A percentile compares a stretch with the other conserved stretches of the same genome.
Conservation (phyloP, 2,888 invertebrate species). For the Phyto melanocephala region DNA sequence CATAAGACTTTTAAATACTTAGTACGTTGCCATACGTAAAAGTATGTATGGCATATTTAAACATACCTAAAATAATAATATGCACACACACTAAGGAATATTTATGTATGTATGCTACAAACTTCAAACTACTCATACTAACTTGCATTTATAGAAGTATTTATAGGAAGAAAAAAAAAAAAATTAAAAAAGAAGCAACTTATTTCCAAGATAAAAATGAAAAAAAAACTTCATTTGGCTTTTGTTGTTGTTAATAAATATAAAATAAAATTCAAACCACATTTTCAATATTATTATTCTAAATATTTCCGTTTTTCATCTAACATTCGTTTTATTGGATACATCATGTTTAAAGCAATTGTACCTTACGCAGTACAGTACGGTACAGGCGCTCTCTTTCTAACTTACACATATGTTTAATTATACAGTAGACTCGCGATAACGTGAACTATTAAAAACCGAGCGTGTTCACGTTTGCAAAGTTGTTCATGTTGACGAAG, state of each 20-base stretch:
- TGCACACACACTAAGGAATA: neutral
- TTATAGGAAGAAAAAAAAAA: neutral
- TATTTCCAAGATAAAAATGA: neutral
- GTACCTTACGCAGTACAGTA: neutral
- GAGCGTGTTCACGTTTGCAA: too few species aligned
- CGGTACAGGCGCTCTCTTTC: neutral
- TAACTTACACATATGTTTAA: neutral
- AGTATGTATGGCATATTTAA: neutral
- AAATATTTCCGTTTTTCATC: conserved; percentile 10
- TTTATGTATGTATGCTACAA: neutral
- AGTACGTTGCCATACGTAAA: neutral
- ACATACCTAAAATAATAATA: neutral
- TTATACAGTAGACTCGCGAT: too few species aligned
- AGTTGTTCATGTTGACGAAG: too few species aligned
- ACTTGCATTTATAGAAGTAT: conserved; percentile 17
- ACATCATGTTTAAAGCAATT: neutral
- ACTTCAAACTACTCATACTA: neutral
- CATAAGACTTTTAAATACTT: conserved; percentile 3
- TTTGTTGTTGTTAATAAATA: conserved; percentile 13
- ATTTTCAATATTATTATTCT: conserved; percentile 42
- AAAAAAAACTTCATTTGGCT: neutral
- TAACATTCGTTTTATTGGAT: neutral
- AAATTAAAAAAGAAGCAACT: neutral
- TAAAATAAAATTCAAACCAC: conserved; percentile 48
- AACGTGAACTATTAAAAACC: too few species aligned